phyloP scores from a whole-genome alignment of 2,888 invertebrate species.

The Tetheella fluctuosa region DNA sequence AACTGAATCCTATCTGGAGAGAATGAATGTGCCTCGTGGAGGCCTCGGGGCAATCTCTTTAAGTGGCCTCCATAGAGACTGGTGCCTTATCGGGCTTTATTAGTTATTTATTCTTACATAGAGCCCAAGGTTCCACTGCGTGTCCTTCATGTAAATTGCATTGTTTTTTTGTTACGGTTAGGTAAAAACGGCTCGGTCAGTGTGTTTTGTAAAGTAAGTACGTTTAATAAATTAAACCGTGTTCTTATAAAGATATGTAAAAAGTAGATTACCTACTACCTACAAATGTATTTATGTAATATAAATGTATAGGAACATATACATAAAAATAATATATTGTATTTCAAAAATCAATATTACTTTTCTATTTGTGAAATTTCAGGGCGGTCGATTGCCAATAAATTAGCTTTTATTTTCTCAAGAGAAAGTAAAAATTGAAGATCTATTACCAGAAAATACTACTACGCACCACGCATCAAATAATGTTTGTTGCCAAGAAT shows the following conservation, averaged over 20 bases:
- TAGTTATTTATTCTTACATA: constrained; percentile 74
- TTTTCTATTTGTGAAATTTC: not conserved
- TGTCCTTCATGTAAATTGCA: constrained; percentile 71
- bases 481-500: constrained; percentile 4
- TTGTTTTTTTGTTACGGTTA: constrained; percentile 40
- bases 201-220: not conserved
- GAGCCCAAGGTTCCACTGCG: constrained; percentile 44
- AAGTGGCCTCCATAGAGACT: constrained; percentile 65
- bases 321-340: no score
- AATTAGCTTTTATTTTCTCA: not conserved
- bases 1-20: constrained; percentile 63
- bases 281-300: no score
- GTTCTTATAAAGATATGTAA: no score
- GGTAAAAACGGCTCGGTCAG: not conserved
- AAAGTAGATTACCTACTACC: no score
- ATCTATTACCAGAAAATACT: not conserved
- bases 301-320: no score
- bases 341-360: not conserved
- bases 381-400: not conserved
- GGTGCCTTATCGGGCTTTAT: constrained; percentile 71
- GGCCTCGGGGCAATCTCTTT: constrained; percentile 75
- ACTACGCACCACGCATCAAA: not conserved
- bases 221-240: no score
- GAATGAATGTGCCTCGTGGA: constrained; percentile 57
- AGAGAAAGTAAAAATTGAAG: not conserved